These are phyloP conservation scores for Allygus modestus DNA, from an alignment of 2,888 invertebrate species.

Conservation along the genomic window DNA sequence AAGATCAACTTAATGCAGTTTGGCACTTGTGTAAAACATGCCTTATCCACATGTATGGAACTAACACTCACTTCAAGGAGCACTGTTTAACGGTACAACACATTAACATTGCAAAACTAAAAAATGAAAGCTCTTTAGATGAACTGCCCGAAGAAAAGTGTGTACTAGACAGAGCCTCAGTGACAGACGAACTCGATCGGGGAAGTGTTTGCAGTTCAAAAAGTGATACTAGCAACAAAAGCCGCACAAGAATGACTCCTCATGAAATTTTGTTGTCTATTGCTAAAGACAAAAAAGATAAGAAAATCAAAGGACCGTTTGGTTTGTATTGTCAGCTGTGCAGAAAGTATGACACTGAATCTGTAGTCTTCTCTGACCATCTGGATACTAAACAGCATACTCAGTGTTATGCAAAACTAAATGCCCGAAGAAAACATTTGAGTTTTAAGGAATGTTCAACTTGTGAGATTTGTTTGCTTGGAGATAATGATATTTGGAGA, in stretches of 20 bases:
- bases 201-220: conserved; percentile 30
- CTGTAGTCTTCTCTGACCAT: neutral
- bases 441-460: neutral
- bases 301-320: neutral
- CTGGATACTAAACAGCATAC: neutral
- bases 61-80: neutral
- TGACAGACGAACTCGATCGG: neutral
- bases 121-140: neutral
- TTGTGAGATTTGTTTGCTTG: neutral
- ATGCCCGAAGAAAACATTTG: neutral
- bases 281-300: neutral
- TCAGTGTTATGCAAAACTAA: neutral
- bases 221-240: neutral
- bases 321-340: conserved; percentile 16
- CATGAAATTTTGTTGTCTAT: conserved; percentile 30
- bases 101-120: neutral
- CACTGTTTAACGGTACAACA: conserved; percentile 11
- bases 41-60: conserved; percentile 6
- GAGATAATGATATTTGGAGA: neutral
- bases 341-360: neutral
- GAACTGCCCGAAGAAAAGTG: neutral
- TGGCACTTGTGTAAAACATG: conserved; percentile 2
- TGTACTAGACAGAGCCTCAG: neutral
- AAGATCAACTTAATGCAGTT: neutral
- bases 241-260: neutral